Evolutionary conservation across 2,113 vertebrate species (phyloP), one percentile per base, ranked within the genome.

Genomic region (Menidia beryllina): DNA sequence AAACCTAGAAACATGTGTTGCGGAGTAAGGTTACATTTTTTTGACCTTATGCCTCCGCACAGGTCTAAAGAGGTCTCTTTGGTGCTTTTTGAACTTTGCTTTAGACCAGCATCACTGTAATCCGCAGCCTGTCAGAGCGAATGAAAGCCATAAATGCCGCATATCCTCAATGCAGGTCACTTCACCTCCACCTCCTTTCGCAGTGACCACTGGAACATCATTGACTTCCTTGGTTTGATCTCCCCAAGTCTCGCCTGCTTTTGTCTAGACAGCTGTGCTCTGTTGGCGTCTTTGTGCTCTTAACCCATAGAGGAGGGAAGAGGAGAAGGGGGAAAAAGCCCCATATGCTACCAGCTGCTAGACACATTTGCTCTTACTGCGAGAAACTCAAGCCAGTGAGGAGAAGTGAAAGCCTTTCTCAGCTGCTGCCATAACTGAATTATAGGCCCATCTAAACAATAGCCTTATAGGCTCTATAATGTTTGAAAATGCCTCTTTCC

Each of bases 241-340:
- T 65, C 85, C 85, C 84, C 59, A 51, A 74, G 41, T 75, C 69
- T 69, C 41, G 47, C 67, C 68, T 66, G 64, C 75, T 74, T 89
- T 91, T 91, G 89, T 93, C 91, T 84, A 73, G 88, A 89, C 92
- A 91, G 86, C 91, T 92, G 88, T 80, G 74, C 82, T 24, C 82
- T 73, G 84, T 74, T 76, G 85, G 64, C 72, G 77, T 91, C 84
- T 91, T 87, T 89, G 82, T 87, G 82, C 74, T 83, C 54, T 54
- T 49, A 74, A 63, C 73, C 74, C 69, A 83, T 73, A 66, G 48
- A 57, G 77, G 66, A 38, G 0, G 63, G 1, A 65, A 67, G 64
- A 50, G 49, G 50, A 53, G 71, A 64, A 72, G 64, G 64, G 52
- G 49, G 50, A 53, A 72, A 64, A 72, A 81, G 78, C 51, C 64